Evolutionary conservation across 2,888 invertebrate species (phyloP).

Genomic region (Petrophora chlorosata): DNA sequence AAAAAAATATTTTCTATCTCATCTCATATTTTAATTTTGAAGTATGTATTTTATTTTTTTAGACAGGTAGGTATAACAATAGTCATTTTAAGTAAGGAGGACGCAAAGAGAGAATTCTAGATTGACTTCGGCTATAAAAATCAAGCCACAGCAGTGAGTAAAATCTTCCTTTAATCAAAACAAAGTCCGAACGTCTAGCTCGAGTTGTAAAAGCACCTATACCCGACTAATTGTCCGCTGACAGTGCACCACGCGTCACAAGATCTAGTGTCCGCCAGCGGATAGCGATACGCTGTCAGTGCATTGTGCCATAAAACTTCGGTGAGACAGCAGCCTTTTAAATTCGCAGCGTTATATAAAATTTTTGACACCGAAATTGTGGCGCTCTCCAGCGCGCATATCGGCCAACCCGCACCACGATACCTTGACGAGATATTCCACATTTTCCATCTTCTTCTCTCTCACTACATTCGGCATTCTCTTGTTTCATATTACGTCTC

Average conservation of each 20-base stretch:
- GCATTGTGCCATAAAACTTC: slow-evolving; percentile 29
- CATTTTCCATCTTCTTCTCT: slow-evolving; percentile 18
- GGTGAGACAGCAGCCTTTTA: slow-evolving; percentile 35
- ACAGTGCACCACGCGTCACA: slow-evolving; percentile 8
- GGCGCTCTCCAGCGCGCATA: slow-evolving; percentile 65
- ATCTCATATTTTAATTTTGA: too few relatives aligned
- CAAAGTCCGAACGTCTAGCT: neutral
- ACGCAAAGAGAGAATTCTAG: too few relatives aligned
- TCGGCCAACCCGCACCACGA: slow-evolving; percentile 65
- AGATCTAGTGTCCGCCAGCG: slow-evolving; percentile 7
- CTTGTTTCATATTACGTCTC: slow-evolving; percentile 4
- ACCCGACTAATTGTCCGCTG: neutral
- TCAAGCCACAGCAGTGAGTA: too few relatives aligned
- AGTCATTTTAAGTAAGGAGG: too few relatives aligned
- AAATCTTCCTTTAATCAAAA: too few relatives aligned
- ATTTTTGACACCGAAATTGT: slow-evolving; percentile 72
- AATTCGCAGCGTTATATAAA: slow-evolving; percentile 68
- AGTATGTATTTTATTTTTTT: too few relatives aligned
- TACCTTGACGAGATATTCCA: slow-evolving; percentile 19
- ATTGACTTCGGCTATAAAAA: too few relatives aligned
- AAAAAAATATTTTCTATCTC: too few relatives aligned
- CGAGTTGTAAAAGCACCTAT: neutral
- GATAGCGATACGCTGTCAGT: slow-evolving; percentile 13
- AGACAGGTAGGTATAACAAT: too few relatives aligned
- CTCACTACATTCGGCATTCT: slow-evolving; percentile 1